These are phyloP conservation scores for Metaphire vulgaris DNA, from an alignment of 1,140 invertebrate species.

Conservation along the genomic window DNA sequence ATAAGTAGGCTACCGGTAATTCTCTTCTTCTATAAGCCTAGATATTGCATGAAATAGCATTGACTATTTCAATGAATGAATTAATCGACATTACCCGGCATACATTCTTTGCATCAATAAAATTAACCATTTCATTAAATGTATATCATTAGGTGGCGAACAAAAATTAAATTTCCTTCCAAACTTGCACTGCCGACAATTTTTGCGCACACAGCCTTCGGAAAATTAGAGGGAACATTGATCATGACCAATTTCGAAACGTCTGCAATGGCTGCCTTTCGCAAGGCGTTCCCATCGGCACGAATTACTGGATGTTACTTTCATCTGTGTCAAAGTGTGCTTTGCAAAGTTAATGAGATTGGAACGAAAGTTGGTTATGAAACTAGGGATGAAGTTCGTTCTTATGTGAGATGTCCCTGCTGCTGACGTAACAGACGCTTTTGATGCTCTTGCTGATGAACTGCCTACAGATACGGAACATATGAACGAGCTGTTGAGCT, in stretches of 20 bases:
- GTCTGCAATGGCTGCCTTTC: constrained; percentile 18
- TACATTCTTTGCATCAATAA: too few species aligned
- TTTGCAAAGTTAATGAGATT: constrained; percentile 19
- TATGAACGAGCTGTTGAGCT: constrained; percentile 4
- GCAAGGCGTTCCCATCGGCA: background rate
- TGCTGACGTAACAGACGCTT: background rate
- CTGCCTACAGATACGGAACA: background rate
- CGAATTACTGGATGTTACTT: constrained; percentile 19
- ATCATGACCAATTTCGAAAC: constrained; percentile 24
- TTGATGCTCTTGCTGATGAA: constrained; percentile 10
- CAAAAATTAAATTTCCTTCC: too few species aligned
- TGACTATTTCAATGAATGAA: too few species aligned
- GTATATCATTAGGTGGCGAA: too few species aligned
- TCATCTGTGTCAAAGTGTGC: constrained; percentile 18
- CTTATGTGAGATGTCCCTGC: constrained; percentile 1
- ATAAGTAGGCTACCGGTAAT: too few species aligned
- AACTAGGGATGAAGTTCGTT: constrained; percentile 5
- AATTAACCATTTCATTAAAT: too few species aligned
- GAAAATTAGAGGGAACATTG: too few species aligned
- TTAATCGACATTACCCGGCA: too few species aligned
- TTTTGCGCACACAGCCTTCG: too few species aligned
- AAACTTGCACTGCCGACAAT: too few species aligned
- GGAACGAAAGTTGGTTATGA: constrained; percentile 15
- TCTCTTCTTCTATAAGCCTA: too few species aligned
- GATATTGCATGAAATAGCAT: too few species aligned